Conservation (phyloP, 2,113 vertebrate species). For the Ceuthmochares aereus region DNA sequence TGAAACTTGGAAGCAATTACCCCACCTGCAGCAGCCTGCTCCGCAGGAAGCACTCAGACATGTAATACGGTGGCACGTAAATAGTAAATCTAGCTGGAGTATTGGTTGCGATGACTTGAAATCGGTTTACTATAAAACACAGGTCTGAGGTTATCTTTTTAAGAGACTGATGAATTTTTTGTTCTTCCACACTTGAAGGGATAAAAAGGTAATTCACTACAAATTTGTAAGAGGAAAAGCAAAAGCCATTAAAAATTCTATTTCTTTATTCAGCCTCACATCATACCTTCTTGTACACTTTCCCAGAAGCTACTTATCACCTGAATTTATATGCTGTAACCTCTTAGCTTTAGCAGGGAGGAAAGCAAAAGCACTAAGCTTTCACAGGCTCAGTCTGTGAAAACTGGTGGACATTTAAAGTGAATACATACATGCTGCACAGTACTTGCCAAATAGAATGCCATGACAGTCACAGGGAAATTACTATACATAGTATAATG, state of each 20-base stretch:
- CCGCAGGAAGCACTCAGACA: background rate
- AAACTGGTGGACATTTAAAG: background rate
- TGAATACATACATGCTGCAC: accelerated
- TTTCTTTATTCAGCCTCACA: background rate
- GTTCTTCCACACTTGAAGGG: background rate
- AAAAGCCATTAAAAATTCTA: background rate
- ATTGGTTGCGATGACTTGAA: background rate
- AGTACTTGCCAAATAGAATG: background rate
- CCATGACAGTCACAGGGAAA: background rate
- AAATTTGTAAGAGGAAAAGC: background rate
- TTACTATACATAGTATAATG: background rate
- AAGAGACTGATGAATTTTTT: background rate
- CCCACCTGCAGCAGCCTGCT: background rate
- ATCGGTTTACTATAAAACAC: background rate
- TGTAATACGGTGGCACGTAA: background rate
- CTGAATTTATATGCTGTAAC: background rate
- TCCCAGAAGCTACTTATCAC: background rate
- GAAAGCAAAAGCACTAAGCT: background rate
- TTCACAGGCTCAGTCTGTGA: background rate
- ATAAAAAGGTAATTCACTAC: background rate
- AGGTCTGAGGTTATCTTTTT: background rate
- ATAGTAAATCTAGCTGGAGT: background rate
- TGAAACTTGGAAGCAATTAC: background rate
- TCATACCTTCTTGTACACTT: background rate
- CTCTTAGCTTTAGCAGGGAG: background rate